Conservation (phyloP, 2,888 invertebrate genomes). For the Lydus trimaculatus region DNA sequence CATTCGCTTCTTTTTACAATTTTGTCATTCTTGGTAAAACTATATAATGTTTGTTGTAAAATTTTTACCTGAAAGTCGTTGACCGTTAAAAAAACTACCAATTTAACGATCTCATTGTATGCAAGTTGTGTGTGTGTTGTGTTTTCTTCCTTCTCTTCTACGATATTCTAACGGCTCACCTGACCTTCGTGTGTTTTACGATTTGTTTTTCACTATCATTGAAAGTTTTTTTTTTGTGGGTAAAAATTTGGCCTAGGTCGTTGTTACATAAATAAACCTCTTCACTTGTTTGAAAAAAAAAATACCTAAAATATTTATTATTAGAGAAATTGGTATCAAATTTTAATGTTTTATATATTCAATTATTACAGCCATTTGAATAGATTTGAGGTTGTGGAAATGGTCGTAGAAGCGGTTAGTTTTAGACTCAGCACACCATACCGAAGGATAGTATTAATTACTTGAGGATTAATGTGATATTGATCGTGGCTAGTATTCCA, state of each 20-base stretch:
- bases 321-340: not conserved
- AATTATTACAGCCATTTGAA: constrained; percentile 28
- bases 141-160: not conserved
- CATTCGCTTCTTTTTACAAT: not conserved
- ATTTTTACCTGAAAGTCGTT: constrained; percentile 48
- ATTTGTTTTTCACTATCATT: constrained; percentile 46
- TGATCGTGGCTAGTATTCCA: constrained; percentile 40
- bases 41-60: constrained; percentile 18
- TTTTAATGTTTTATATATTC: constrained; percentile 23
- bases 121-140: constrained; percentile 34
- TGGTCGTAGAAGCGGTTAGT: constrained; percentile 47
- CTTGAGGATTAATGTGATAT: constrained; percentile 55
- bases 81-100: constrained; percentile 44
- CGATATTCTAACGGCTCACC: constrained; percentile 39
- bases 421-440: constrained; percentile 49
- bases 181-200: constrained; percentile 52
- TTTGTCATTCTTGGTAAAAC: not conserved
- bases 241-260: constrained; percentile 44
- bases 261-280: not conserved
- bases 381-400: constrained; percentile 28
- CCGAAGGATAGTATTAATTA: constrained; percentile 60
- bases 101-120: constrained; percentile 48
- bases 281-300: no score
- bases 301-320: not conserved
- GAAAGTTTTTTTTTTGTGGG: constrained; percentile 27